Conservation (phyloP, 2,113 vertebrate genomes). For the Paracanthobrama guichenoti region DNA sequence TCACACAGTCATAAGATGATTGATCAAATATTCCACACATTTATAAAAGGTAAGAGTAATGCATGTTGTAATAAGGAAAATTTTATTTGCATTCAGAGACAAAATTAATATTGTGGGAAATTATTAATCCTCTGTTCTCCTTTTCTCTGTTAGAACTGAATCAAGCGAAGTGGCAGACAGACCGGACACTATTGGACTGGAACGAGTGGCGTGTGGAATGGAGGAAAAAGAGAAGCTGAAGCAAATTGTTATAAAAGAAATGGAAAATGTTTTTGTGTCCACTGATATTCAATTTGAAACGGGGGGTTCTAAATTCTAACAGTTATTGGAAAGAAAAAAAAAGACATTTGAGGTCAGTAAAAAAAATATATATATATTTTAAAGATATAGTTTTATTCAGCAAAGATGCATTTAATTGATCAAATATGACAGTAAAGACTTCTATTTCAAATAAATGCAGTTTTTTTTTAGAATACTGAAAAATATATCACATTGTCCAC, state of each 20-base stretch:
- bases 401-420: background rate
- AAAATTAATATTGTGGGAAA: too few relatives aligned
- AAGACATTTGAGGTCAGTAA: too few relatives aligned
- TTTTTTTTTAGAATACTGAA: background rate
- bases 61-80: background rate
- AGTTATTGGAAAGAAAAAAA: too few relatives aligned
- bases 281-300: background rate
- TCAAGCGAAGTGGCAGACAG: slow-evolving; percentile 77
- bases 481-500: background rate
- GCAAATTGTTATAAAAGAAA: background rate
- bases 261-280: background rate
- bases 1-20: slow-evolving; percentile 75
- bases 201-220: slow-evolving; percentile 86
- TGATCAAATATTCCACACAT: slow-evolving; percentile 74
- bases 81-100: background rate
- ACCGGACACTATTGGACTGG: slow-evolving; percentile 80
- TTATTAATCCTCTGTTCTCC: background rate
- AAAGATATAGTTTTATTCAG: background rate
- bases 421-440: background rate
- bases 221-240: slow-evolving; percentile 69
- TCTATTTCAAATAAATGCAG: too few relatives aligned
- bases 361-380: background rate
- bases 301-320: too few relatives aligned
- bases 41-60: slow-evolving; percentile 72
- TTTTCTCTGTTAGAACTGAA: slow-evolving; percentile 70